A percentile compares a stretch with the other conserved stretches of the same genome.
These are phyloP conservation scores for Thamnophis elegans DNA, from an alignment of 2,797 vertebrate species.

Conservation along the genomic window DNA sequence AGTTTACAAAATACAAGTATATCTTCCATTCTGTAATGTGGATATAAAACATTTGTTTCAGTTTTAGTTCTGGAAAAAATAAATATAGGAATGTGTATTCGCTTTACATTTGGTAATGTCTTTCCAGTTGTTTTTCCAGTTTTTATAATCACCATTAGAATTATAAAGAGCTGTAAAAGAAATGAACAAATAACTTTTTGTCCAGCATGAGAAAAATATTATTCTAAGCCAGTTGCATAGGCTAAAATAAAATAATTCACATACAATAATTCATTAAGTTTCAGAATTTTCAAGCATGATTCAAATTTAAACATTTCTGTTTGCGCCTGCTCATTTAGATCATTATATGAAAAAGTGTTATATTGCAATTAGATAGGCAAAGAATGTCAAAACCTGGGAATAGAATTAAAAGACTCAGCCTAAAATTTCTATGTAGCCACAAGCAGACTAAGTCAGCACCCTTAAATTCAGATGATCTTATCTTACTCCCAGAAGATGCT, in stretches of 20 bases:
- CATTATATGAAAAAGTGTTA: not conserved
- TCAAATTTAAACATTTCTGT: conserved; percentile 3
- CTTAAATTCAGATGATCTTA: not conserved
- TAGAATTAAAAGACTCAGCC: not conserved
- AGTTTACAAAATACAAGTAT: not conserved
- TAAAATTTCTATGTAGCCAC: not conserved
- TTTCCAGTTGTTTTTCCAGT: not conserved
- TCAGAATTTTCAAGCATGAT: conserved; percentile 11
- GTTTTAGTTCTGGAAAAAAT: not conserved
- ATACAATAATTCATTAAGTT: not conserved
- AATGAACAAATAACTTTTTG: not conserved
- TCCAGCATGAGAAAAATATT: not conserved
- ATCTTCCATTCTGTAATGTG: not conserved
- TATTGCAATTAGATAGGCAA: not conserved
- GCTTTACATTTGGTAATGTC: not conserved
- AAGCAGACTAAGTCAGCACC: not conserved
- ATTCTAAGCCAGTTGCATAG: not conserved
- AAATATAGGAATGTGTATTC: not conserved
- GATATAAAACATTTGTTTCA: not conserved
- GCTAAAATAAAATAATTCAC: not conserved
- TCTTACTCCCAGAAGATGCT: not conserved
- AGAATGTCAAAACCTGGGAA: not conserved
- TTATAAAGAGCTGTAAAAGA: not conserved
- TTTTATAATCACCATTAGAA: not conserved
- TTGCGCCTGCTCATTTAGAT: not conserved